These are phyloP conservation scores for Podargus strigoides DNA, from an alignment of 2,797 vertebrate species.

Conservation along the genomic window DNA sequence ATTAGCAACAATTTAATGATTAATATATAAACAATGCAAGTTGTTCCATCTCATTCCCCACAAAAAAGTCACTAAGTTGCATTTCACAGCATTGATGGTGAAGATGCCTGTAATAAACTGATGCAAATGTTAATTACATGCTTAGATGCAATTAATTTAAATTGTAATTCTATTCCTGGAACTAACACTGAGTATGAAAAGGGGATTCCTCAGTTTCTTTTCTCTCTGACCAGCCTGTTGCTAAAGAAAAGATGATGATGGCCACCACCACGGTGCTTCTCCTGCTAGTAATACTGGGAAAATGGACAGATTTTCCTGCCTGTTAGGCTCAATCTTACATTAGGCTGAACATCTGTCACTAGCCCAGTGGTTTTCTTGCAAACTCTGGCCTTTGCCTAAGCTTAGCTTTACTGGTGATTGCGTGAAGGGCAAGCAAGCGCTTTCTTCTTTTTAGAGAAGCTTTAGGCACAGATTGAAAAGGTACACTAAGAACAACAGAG, in stretches of 20 bases:
- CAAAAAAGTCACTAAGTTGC: slow-evolving; percentile 27
- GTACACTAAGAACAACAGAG: background rate
- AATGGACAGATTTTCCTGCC: background rate
- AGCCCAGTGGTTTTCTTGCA: background rate
- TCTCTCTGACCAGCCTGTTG: background rate
- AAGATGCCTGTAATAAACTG: slow-evolving; percentile 27
- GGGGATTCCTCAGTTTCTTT: background rate
- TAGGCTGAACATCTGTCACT: background rate
- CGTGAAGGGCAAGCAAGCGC: background rate
- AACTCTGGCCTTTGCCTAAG: background rate
- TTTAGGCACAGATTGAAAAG: background rate
- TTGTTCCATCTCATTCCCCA: background rate
- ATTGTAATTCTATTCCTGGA: background rate
- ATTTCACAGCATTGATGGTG: background rate
- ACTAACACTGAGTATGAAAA: background rate
- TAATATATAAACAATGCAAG: slow-evolving; percentile 40
- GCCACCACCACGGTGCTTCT: background rate
- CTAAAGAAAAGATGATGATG: background rate
- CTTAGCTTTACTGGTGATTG: background rate
- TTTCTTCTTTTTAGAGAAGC: background rate
- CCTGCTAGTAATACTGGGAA: background rate
- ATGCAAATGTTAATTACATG: background rate
- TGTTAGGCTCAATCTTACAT: background rate
- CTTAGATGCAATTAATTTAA: slow-evolving; percentile 37
- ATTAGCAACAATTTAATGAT: slow-evolving; percentile 7